Evolutionary conservation across 1,140 invertebrate species (phyloP), one percentile per base, ranked within the genome.

Genomic region (Bombus cullumanus): DNA sequence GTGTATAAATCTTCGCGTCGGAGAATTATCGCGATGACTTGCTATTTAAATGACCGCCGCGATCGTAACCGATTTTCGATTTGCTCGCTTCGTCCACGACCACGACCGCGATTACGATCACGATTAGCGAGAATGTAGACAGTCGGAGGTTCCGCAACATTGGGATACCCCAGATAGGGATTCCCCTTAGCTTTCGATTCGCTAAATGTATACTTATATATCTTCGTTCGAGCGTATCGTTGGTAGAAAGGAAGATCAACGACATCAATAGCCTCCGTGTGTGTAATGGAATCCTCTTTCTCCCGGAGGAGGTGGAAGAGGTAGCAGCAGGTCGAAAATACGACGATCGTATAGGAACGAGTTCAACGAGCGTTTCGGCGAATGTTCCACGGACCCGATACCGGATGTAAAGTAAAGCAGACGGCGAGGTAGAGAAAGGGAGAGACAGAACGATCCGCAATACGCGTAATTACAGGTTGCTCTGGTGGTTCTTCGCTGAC

Each of bases 401-500:
- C 85, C 88, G 90, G 83, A 91, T 87, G 69, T 81, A 78, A 89
- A 87, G 71, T 47, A 75, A 88, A 82, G 82, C 84, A 72, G 81
- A 86, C 53, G 53, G n/a, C 6, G 64, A n/a, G 6, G 25, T 6
- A 64, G 25, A 59, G 41, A 31, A 4, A 31, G 59, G 15, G n/a
- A 64, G 73, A 71, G 47, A 82, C 80, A 72, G 71, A 81, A 77
- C 82, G 80, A 87, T 87, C 76, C 75, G 81, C 84, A 86, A 89
- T 91, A 84, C 83, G 88, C 87, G 90, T 91, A 91, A 91, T 91
- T 91, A 86, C 88, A 91, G 90, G 90, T 89, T 91, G 68, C 76
- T 53, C 18, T 43, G 59, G 0, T 83, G 79, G 82, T 83, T 82
- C 81, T 62, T 37, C 69, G 76, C 74, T 77, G 37, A 39, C 83